Percentiles rank a stretch among this genome's conserved stretches.
Evolutionary conservation across 2,888 invertebrate genomes (phyloP).

Genomic region (Cistogaster globosa): DNA sequence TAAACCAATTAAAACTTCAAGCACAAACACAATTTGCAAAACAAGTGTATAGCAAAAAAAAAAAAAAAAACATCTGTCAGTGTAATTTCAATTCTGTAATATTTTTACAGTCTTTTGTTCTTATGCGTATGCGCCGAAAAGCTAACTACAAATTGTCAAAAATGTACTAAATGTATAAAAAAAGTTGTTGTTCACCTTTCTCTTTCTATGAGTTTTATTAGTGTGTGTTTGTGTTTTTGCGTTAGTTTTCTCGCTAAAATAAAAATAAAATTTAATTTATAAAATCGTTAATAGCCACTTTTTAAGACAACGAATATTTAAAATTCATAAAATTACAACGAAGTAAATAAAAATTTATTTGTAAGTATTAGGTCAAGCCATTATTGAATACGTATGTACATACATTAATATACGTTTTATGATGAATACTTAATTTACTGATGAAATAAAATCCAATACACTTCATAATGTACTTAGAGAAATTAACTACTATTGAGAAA

Average conservation of each 20-base stretch:
- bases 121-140: constrained; percentile 62
- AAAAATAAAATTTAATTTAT: constrained; percentile 35
- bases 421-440: constrained; percentile 25
- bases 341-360: constrained; percentile 26
- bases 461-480: too few species aligned
- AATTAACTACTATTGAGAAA: too few species aligned
- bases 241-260: constrained; percentile 52
- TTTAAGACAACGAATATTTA: constrained; percentile 61
- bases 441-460: constrained; percentile 41
- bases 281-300: constrained; percentile 30
- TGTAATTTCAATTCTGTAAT: background rate
- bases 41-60: too few species aligned
- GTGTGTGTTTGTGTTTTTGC: constrained; percentile 60
- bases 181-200: constrained; percentile 59
- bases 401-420: background rate
- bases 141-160: constrained; percentile 61
- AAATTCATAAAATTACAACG: constrained; percentile 42
- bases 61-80: too few species aligned
- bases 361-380: constrained; percentile 27
- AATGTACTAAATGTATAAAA: constrained; percentile 60
- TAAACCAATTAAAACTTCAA: too few species aligned
- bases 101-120: constrained; percentile 37
- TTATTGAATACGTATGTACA: background rate
- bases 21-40: too few species aligned
- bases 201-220: constrained; percentile 51